Percentiles rank a stretch among this genome's conserved stretches.
Evolutionary conservation across 2,797 vertebrate species (phyloP).

Genomic region (Thamnophis elegans): DNA sequence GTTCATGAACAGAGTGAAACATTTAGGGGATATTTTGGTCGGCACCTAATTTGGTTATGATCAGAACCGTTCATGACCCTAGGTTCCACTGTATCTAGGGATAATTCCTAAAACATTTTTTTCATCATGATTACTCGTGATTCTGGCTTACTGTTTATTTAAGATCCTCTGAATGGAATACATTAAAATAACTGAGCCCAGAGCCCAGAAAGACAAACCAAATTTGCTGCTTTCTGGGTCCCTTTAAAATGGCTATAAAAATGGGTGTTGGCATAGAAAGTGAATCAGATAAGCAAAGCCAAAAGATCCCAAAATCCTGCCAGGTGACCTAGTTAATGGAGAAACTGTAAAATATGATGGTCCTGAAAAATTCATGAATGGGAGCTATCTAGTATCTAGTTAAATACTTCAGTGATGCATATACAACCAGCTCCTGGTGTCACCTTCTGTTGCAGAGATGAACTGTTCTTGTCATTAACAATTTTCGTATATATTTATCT

Average conservation of each 20-base stretch:
- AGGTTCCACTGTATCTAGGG: not conserved
- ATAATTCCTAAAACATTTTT: not conserved
- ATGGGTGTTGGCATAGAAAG: not conserved
- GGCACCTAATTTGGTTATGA: too few species aligned
- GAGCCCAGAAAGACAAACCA: not conserved
- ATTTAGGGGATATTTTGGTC: too few species aligned
- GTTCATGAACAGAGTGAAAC: too few species aligned
- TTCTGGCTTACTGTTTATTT: not conserved
- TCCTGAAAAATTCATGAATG: not conserved
- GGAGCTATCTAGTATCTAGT: not conserved
- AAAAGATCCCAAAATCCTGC: not conserved
- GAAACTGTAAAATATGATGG: not conserved
- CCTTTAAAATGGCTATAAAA: not conserved
- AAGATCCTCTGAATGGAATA: not conserved
- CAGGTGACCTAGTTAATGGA: not conserved
- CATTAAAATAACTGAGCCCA: not conserved
- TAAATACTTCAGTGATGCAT: not conserved
- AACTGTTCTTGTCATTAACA: not conserved
- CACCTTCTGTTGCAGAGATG: not conserved
- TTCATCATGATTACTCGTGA: not conserved
- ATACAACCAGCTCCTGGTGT: not conserved
- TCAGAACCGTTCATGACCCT: too few species aligned
- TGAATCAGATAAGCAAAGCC: not conserved
- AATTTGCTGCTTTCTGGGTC: not conserved
- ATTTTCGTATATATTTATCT: not conserved